Conservation (phyloP, 2,113 vertebrate species). For the Cichladusa arquata region DNA sequence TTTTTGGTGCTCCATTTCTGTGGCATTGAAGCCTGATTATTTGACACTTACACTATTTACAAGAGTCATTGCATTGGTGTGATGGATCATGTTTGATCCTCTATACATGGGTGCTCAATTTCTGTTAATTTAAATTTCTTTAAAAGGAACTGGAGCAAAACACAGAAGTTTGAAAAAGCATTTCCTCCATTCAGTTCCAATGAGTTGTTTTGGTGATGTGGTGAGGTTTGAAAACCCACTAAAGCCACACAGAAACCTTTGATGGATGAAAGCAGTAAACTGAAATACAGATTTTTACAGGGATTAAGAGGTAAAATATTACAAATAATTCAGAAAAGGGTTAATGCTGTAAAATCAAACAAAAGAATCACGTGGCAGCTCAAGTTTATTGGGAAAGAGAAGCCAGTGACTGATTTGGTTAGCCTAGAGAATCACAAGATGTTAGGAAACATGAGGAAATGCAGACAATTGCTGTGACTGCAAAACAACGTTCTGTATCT, state of each 20-base stretch:
- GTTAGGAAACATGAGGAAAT: neutral
- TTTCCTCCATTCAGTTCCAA: neutral
- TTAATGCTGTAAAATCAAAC: neutral
- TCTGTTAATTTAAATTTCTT: neutral
- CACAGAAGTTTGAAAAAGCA: neutral
- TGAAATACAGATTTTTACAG: neutral
- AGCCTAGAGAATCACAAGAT: neutral
- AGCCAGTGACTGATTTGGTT: neutral
- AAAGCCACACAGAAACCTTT: neutral
- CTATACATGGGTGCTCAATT: neutral
- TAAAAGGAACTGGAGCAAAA: neutral
- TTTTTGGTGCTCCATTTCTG: neutral
- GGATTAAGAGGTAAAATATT: neutral
- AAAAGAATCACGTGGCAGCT: neutral
- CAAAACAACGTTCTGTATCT: neutral
- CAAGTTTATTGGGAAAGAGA: neutral
- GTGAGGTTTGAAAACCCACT: neutral
- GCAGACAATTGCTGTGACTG: neutral
- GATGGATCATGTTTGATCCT: neutral
- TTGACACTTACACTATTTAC: neutral
- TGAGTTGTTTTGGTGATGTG: neutral
- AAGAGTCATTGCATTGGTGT: neutral
- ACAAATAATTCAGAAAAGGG: neutral
- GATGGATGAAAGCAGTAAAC: neutral
- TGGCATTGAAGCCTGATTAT: neutral